These are phyloP conservation scores for Centropus unirufus DNA, from an alignment of 2,113 vertebrate species.

Conservation along the genomic window DNA sequence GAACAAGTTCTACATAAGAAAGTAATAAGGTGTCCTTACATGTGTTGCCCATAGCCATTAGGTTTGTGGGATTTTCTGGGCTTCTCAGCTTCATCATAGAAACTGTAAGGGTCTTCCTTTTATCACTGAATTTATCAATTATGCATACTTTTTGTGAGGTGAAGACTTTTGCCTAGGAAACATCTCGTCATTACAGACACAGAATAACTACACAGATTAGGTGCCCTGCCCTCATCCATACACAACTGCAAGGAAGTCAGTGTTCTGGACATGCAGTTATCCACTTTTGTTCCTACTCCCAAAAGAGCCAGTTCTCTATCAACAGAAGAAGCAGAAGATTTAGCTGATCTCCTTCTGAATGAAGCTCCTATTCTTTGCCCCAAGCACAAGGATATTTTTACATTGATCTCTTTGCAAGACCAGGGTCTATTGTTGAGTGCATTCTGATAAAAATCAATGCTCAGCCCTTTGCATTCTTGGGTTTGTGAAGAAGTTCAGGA, in stretches of 20 bases:
- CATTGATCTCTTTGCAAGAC: background rate
- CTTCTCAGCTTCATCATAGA: background rate
- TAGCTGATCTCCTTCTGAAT: background rate
- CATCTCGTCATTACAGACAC: background rate
- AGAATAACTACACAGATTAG: background rate
- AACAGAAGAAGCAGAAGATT: background rate
- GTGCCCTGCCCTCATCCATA: background rate
- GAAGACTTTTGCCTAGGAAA: background rate
- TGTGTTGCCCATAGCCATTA: background rate
- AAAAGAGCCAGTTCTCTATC: background rate
- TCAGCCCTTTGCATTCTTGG: background rate
- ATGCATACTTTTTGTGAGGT: background rate
- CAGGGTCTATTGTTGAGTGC: background rate
- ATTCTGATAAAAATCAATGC: background rate
- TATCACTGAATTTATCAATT: background rate
- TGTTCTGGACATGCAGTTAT: background rate
- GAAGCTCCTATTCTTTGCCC: background rate
- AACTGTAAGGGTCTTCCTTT: background rate
- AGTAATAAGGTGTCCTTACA: background rate
- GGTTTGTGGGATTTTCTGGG: background rate
- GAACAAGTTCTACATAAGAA: background rate
- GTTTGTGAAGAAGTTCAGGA: background rate
- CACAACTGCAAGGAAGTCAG: background rate
- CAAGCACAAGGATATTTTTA: background rate
- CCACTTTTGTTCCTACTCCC: background rate